Conservation (phyloP, 2,888 invertebrate species). For the Cephus pygmeus region DNA sequence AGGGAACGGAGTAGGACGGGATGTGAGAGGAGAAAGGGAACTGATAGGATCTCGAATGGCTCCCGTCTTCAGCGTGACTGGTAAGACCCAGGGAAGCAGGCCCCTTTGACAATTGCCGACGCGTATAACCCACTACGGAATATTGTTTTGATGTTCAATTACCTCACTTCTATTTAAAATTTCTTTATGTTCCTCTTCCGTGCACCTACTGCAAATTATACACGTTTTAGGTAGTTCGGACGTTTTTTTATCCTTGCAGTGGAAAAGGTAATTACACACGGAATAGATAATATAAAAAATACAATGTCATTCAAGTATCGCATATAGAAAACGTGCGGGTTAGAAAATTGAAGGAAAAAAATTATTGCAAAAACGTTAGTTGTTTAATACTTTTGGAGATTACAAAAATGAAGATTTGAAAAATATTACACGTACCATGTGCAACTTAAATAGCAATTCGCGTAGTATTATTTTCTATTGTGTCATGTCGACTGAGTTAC, state of each 20-base stretch:
- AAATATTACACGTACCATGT: neutral
- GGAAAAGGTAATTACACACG: neutral
- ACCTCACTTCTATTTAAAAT: slow-evolving; percentile 20
- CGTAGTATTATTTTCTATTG: neutral
- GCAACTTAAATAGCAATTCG: neutral
- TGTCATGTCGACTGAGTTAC: neutral
- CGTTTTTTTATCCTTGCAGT: neutral
- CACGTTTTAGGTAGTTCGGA: neutral
- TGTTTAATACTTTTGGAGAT: too few relatives aligned
- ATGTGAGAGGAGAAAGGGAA: slow-evolving; percentile 27
- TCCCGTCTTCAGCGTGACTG: slow-evolving; percentile 63
- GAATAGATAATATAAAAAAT: neutral
- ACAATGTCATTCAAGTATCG: neutral
- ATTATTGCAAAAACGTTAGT: neutral
- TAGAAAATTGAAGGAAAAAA: neutral
- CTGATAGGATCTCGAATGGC: slow-evolving; percentile 59
- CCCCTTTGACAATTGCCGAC: slow-evolving; percentile 58
- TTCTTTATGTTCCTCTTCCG: neutral
- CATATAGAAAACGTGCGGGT: neutral
- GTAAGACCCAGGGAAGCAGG: slow-evolving; percentile 41
- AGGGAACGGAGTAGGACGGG: slow-evolving; percentile 13
- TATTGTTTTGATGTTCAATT: slow-evolving; percentile 47
- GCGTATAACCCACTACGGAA: slow-evolving; percentile 23
- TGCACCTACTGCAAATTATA: neutral
- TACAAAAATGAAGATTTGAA: neutral